phyloP scores from a whole-genome alignment of 1,140 invertebrate genomes.

The Acromyrmex heyeri region DNA sequence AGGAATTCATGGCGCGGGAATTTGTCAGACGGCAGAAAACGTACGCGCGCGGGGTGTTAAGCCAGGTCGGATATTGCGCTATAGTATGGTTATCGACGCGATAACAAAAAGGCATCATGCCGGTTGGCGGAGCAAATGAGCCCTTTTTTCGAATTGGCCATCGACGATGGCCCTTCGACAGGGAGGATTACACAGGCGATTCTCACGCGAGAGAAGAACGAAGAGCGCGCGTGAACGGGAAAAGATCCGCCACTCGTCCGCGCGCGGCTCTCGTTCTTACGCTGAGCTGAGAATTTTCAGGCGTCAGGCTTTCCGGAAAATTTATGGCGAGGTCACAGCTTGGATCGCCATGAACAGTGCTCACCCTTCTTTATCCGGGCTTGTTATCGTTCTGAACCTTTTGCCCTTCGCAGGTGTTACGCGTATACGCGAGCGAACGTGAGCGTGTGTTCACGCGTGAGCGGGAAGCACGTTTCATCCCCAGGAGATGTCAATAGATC shows the following conservation, averaged over 20 bases:
- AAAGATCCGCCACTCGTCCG: conserved; percentile 22
- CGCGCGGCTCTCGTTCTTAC: conserved; percentile 71
- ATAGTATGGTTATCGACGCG: conserved; percentile 60
- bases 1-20: conserved; percentile 57
- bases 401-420: conserved; percentile 72
- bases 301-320: conserved; percentile 73
- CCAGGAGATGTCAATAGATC: neutral
- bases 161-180: conserved; percentile 69
- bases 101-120: conserved; percentile 68
- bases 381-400: conserved; percentile 77
- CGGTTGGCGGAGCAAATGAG: conserved; percentile 67
- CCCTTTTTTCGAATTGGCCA: conserved; percentile 61
- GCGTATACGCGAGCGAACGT: conserved; percentile 41
- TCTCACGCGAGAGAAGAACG: conserved; percentile 26
- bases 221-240: neutral
- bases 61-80: conserved; percentile 63
- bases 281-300: conserved; percentile 73
- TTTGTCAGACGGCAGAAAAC: conserved; percentile 60
- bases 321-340: conserved; percentile 79
- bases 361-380: conserved; percentile 75
- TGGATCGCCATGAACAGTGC: conserved; percentile 78
- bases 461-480: neutral
- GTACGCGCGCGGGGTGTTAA: conserved; percentile 50
- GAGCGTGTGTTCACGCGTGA: neutral
- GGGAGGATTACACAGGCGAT: conserved; percentile 60